phyloP scores from a whole-genome alignment of 2,888 invertebrate genomes.

The Sphecodes monilicornis region DNA sequence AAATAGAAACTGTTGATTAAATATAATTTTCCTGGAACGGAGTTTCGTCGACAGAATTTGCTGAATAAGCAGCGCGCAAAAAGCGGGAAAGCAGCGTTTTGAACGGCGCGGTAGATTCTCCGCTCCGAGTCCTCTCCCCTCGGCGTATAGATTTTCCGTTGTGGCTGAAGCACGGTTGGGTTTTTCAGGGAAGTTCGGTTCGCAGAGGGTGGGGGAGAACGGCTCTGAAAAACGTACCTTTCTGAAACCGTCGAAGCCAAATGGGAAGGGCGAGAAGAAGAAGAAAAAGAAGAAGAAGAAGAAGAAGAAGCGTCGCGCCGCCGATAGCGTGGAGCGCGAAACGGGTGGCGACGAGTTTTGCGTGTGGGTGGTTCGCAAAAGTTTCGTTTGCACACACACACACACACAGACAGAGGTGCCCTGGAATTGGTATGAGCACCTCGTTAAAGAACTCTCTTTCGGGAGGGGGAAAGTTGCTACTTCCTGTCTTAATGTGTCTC shows the following conservation, averaged over 20 bases:
- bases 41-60: not conserved
- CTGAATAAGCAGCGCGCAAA: not conserved
- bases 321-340: conserved; percentile 22
- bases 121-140: conserved; percentile 56
- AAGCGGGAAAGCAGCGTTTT: conserved; percentile 51
- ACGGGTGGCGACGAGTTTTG: conserved; percentile 42
- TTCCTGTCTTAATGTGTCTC: conserved; percentile 51
- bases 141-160: conserved; percentile 79
- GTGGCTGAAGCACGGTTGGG: conserved; percentile 72
- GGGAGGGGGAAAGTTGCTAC: conserved; percentile 52
- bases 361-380: conserved; percentile 67
- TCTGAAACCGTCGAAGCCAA: conserved; percentile 57
- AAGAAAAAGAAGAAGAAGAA: conserved; percentile 68
- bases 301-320: conserved; percentile 53
- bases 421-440: conserved; percentile 50
- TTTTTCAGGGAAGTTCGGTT: conserved; percentile 68
- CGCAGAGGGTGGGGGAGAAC: conserved; percentile 8
- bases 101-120: conserved; percentile 70
- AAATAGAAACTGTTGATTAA: not conserved
- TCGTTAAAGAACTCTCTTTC: conserved; percentile 62
- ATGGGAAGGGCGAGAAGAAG: conserved; percentile 52
- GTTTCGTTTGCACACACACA: conserved; percentile 54
- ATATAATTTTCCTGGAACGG: not conserved
- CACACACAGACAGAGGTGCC: no score
- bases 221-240: conserved; percentile 64